Evolutionary conservation across 2,113 vertebrate species (phyloP), one percentile per base, ranked within the genome.

Genomic region (Narcine bancroftii): DNA sequence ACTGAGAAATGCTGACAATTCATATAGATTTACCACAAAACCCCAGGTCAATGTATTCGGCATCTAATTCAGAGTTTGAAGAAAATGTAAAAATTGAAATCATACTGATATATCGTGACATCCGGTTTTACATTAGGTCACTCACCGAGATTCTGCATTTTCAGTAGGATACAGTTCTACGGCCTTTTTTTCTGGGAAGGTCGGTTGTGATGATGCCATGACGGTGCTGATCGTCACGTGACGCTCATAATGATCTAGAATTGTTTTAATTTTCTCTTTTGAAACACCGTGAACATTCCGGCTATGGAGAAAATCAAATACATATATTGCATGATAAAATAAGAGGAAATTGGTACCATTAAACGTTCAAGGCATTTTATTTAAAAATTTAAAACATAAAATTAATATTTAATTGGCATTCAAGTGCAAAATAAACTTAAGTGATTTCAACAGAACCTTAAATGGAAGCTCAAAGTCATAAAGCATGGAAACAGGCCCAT

Each of bases 191-290:
- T 95, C 95, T 93, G 96, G 96, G 92, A 95, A 47, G 42, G 36
- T 47, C 36, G 92, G 21, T 89, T 89, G 93, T 47, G 95, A 94
- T 93, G 98, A 97, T 93, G 95, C 94, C 96, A 99, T 95, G 92
- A 99, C 95, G 79, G 96, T 96, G 47, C 96, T 95, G 93, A 99
- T 95, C 7, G 97, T 96, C 93, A 99, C 96, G 72, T 95, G 96
- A 92, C 93, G 97, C 45, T 99, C 98, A 92, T 97, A 98, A 2
- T 94, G 94, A 47, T 97, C 96, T 92, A 99, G 95, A 97, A 99
- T 99, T 93, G 95, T 96, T 93, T 95, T 95, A 87, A 99, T 98
- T 94, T 94, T 98, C 94, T 99, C 98, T 95, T 96, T 96, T 42
- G 96, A 95, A n/a, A 99, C 95, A 24, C 96, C 95, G 92, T 99